A percentile compares a stretch with the other conserved stretches of the same genome.
These are phyloP conservation scores for Synanthedon myopaeformis DNA, from an alignment of 2,888 invertebrate genomes.

Conservation along the genomic window DNA sequence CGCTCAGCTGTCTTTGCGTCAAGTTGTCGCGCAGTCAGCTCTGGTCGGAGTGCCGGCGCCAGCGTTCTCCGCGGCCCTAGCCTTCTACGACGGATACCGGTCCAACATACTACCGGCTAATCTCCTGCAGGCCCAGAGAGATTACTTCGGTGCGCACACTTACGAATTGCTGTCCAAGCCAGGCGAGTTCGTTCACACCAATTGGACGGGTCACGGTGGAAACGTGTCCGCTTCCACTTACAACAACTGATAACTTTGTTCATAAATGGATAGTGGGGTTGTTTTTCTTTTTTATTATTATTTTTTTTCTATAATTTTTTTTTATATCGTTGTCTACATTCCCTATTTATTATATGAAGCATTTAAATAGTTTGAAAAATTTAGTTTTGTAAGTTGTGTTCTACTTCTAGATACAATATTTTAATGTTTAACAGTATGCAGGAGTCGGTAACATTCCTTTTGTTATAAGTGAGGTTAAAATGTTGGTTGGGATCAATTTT, in stretches of 20 bases:
- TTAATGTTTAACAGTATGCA: too few species aligned
- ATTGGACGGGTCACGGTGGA: constrained; percentile 99
- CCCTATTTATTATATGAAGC: too few species aligned
- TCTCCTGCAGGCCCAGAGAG: constrained; percentile 92
- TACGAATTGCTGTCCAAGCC: constrained; percentile 90
- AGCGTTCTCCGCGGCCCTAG: constrained; percentile 91
- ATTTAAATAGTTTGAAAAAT: too few species aligned
- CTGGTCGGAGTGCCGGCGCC: constrained; percentile 93
- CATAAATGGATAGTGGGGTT: neutral
- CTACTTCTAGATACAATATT: too few species aligned
- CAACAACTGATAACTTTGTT: constrained; percentile 28
- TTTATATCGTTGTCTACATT: neutral
- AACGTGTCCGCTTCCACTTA: constrained; percentile 96
- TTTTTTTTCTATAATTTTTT: neutral
- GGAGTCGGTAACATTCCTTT: too few species aligned
- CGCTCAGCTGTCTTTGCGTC: constrained; percentile 87
- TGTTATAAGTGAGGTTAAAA: too few species aligned
- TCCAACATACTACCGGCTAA: constrained; percentile 91
- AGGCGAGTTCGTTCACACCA: constrained; percentile 94
- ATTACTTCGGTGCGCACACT: constrained; percentile 99
- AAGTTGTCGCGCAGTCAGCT: constrained; percentile 79
- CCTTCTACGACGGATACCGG: constrained; percentile 98
- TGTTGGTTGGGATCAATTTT: too few species aligned
- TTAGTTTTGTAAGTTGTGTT: too few species aligned
- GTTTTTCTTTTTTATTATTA: neutral